Conservation (phyloP, 92 coral and sea anemone genomes). For the Umimayanthus kanabou region DNA sequence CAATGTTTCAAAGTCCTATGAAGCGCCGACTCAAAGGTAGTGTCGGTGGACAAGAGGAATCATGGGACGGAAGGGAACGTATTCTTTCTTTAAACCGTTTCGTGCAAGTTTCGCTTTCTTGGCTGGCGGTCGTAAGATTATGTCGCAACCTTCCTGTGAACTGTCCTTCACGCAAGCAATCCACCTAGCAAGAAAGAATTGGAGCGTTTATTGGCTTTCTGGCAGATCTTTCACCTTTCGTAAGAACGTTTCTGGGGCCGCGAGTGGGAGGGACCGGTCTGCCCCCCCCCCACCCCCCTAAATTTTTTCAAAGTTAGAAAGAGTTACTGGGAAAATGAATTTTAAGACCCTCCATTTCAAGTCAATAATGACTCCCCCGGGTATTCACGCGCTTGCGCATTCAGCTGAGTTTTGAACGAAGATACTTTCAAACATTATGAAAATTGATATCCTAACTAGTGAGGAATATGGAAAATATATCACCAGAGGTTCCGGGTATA, state of each 20-base stretch:
- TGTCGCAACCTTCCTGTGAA: conserved; percentile 13
- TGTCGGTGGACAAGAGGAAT: conserved; percentile 12
- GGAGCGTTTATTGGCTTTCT: background rate
- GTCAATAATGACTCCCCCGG: too few relatives aligned
- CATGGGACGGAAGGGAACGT: conserved; percentile 23
- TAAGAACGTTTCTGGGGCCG: background rate
- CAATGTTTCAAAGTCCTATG: background rate
- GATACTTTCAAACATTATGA: too few relatives aligned
- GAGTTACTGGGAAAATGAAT: too few relatives aligned
- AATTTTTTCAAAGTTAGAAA: too few relatives aligned
- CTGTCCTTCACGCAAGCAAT: conserved; percentile 14
- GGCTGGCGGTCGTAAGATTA: conserved; percentile 19
- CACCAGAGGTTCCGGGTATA: too few relatives aligned
- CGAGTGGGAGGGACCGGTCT: too few relatives aligned
- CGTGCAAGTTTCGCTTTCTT: background rate
- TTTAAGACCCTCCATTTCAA: too few relatives aligned
- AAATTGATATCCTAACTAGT: too few relatives aligned
- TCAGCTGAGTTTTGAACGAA: too few relatives aligned
- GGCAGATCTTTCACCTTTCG: background rate
- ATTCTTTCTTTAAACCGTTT: background rate
- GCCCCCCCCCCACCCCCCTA: too few relatives aligned
- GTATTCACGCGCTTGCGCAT: too few relatives aligned
- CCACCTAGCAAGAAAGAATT: conserved; percentile 4
- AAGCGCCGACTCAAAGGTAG: background rate
- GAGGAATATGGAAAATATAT: too few relatives aligned